phyloP scores from a whole-genome alignment of 2,888 invertebrate species.

The Drosophila pseudotakahashii region DNA sequence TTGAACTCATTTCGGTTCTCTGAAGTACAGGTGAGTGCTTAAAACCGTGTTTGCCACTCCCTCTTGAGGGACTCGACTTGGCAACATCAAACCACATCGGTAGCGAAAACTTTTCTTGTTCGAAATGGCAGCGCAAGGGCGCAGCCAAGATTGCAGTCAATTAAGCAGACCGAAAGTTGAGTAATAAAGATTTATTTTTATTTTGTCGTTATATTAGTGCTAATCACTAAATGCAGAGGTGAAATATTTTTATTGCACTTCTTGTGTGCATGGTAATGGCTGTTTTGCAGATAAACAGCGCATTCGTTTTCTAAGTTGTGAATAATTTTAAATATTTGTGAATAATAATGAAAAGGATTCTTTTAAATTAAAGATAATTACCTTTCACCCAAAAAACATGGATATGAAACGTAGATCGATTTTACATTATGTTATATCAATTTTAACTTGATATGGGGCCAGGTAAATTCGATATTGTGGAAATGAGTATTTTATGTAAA shows the following conservation, averaged over 20 bases:
- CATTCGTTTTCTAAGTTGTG: neutral
- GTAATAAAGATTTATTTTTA: constrained; percentile 31
- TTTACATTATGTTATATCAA: too few species aligned
- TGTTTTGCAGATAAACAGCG: neutral
- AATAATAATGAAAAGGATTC: too few species aligned
- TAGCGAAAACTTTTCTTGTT: constrained; percentile 25
- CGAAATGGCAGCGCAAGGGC: constrained; percentile 24
- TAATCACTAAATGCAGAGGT: constrained; percentile 1
- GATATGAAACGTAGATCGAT: too few species aligned
- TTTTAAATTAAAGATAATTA: too few species aligned
- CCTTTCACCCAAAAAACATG: too few species aligned
- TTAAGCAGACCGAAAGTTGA: constrained; percentile 28
- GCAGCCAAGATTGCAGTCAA: constrained; percentile 32
- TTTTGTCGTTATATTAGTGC: constrained; percentile 12
- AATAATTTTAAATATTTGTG: too few species aligned
- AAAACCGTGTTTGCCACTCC: constrained; percentile 24
- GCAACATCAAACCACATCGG: constrained; percentile 21
- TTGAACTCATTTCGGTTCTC: constrained; percentile 21
- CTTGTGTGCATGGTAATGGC: neutral
- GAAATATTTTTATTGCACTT: neutral
- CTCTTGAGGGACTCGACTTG: constrained; percentile 23
- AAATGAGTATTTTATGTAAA: too few species aligned
- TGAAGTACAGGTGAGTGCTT: constrained; percentile 28
- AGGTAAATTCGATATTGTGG: too few species aligned
- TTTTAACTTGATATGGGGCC: too few species aligned